A percentile compares a stretch with the other conserved stretches of the same genome.
Conservation (phyloP, 2,888 invertebrate genomes). For the Cenopis cana region DNA sequence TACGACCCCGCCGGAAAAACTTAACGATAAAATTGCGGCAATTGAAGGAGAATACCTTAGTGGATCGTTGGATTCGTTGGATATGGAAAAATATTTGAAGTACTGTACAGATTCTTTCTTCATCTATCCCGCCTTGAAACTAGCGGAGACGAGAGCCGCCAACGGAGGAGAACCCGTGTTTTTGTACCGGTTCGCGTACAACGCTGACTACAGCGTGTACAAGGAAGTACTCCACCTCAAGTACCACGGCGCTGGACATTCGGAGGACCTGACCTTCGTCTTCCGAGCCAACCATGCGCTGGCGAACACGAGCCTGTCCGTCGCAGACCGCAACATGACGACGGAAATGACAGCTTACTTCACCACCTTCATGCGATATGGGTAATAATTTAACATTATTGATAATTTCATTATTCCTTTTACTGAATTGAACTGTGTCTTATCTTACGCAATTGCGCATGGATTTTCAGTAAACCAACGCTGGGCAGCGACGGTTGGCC, state of each 20-base stretch:
- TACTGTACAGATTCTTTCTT: constrained; percentile 66
- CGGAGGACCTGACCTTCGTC: constrained; percentile 85
- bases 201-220: constrained; percentile 75
- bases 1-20: constrained; percentile 48
- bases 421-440: background rate
- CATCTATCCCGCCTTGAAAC: constrained; percentile 66
- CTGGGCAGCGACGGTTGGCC: constrained; percentile 58
- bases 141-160: constrained; percentile 56
- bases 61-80: constrained; percentile 52
- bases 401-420: background rate
- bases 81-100: constrained; percentile 60
- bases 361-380: constrained; percentile 63
- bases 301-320: constrained; percentile 48
- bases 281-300: constrained; percentile 69
- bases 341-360: constrained; percentile 66
- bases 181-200: constrained; percentile 83
- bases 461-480: constrained; percentile 63
- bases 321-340: constrained; percentile 54
- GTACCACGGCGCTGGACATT: constrained; percentile 83
- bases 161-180: constrained; percentile 72
- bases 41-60: constrained; percentile 62
- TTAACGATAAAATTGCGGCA: constrained; percentile 53
- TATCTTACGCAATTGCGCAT: background rate
- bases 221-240: constrained; percentile 66
- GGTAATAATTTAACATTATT: constrained; percentile 54